These are phyloP conservation scores for Pteruthius melanotis DNA, from an alignment of 2,113 vertebrate species.

Conservation along the genomic window DNA sequence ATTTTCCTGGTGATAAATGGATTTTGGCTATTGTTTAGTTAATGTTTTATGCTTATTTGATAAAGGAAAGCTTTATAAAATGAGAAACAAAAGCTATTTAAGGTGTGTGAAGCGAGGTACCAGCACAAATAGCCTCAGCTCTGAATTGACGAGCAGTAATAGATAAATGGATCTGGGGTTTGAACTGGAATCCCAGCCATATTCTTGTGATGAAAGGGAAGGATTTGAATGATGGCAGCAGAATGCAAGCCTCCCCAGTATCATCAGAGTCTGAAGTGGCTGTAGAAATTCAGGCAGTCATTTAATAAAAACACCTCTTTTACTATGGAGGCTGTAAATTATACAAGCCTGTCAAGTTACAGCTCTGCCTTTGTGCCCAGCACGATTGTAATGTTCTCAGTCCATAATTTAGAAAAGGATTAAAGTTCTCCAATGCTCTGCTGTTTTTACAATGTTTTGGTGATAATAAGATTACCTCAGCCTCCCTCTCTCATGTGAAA, in stretches of 20 bases:
- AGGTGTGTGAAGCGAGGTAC: slow-evolving; percentile 62
- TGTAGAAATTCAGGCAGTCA: slow-evolving; percentile 48
- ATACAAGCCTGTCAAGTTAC: slow-evolving; percentile 63
- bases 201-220: slow-evolving; percentile 19
- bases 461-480: slow-evolving; percentile 62
- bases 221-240: slow-evolving; percentile 30
- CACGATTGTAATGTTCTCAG: slow-evolving; percentile 79
- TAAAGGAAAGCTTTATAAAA: slow-evolving; percentile 62
- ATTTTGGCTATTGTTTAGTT: slow-evolving; percentile 10
- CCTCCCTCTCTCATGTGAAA: slow-evolving; percentile 42
- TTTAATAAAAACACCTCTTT: slow-evolving; percentile 55
- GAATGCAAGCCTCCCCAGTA: slow-evolving; percentile 30
- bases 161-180: slow-evolving; percentile 47
- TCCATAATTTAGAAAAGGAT: slow-evolving; percentile 76
- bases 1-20: slow-evolving; percentile 11
- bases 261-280: slow-evolving; percentile 25
- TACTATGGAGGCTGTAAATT: slow-evolving; percentile 51
- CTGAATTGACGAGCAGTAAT: slow-evolving; percentile 4
- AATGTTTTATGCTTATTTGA: slow-evolving; percentile 69
- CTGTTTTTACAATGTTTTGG: slow-evolving; percentile 53
- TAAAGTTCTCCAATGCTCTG: slow-evolving; percentile 57
- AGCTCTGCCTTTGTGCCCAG: slow-evolving; percentile 76
- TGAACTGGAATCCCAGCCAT: slow-evolving; percentile 66
- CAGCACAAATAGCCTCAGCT: slow-evolving; percentile 33
- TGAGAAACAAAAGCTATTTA: slow-evolving; percentile 71